Evolutionary conservation across 2,888 invertebrate species (phyloP).

Genomic region (Crocallis elinguaria): DNA sequence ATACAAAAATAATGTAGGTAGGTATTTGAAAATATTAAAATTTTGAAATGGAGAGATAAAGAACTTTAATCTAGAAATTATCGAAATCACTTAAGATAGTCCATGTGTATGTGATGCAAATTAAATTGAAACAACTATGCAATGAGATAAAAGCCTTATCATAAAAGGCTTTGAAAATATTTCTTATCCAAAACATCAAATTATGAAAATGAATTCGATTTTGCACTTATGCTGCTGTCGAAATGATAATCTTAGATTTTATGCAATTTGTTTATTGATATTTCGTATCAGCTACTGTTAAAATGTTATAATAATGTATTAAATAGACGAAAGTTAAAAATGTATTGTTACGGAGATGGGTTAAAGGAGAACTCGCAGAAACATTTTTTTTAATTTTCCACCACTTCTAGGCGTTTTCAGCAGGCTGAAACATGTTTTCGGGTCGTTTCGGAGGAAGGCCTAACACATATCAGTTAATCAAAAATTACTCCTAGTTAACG

Average conservation of each 20-base stretch:
- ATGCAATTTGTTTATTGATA: not conserved
- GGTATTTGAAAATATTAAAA: too few relatives aligned
- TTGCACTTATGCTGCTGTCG: constrained; percentile 3
- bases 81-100: not conserved
- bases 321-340: too few relatives aligned
- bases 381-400: too few relatives aligned
- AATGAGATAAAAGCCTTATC: not conserved
- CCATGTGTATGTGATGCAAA: not conserved
- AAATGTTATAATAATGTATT: constrained; percentile 6
- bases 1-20: too few relatives aligned
- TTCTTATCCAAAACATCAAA: constrained; percentile 1
- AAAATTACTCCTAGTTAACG: too few relatives aligned
- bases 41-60: not conserved
- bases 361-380: too few relatives aligned
- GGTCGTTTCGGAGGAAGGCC: too few relatives aligned
- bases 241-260: constrained; percentile 2
- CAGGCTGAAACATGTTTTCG: too few relatives aligned
- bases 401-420: too few relatives aligned
- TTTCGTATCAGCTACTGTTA: not conserved
- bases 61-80: not conserved
- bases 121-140: constrained; percentile 2
- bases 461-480: too few relatives aligned
- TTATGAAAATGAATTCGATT: constrained; percentile 8
- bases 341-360: too few relatives aligned
- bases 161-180: not conserved